Conservation (phyloP, 2,888 invertebrate genomes). For the Drosophila longiperda region DNA sequence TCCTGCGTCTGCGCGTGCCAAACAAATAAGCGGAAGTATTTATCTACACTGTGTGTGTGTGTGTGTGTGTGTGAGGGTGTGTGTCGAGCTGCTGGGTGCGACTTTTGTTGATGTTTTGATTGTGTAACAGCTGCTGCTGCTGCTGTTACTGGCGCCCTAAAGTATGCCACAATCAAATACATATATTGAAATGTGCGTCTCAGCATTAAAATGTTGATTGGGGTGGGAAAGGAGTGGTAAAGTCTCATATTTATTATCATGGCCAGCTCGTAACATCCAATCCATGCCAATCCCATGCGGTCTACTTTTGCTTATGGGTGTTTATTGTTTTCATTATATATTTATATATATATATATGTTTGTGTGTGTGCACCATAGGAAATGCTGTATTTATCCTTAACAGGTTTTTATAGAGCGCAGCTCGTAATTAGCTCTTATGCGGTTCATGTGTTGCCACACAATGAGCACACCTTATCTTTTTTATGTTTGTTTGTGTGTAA, state of each 20-base stretch:
- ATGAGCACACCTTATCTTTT: neutral
- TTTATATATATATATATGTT: neutral
- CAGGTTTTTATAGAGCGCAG: neutral
- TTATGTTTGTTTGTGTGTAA: neutral
- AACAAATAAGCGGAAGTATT: slow-evolving; percentile 38
- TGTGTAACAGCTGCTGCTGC: slow-evolving; percentile 63
- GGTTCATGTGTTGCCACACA: neutral
- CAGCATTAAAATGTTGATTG: neutral
- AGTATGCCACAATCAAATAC: slow-evolving; percentile 41
- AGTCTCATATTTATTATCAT: slow-evolving; percentile 32
- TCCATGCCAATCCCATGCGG: neutral
- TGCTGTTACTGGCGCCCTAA: slow-evolving; percentile 42
- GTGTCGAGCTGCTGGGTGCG: slow-evolving; percentile 10
- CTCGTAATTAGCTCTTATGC: neutral
- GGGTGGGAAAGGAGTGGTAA: neutral
- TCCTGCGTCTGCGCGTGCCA: slow-evolving; percentile 36
- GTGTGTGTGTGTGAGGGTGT: slow-evolving; percentile 9
- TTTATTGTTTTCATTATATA: slow-evolving; percentile 6
- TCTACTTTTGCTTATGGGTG: slow-evolving; percentile 3
- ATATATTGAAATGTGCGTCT: slow-evolving; percentile 11
- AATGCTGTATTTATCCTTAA: slow-evolving; percentile 4
- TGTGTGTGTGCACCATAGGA: neutral
- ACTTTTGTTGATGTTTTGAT: slow-evolving; percentile 65
- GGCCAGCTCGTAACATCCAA: slow-evolving; percentile 2
- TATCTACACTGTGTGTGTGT: neutral